phyloP scores from a whole-genome alignment of 2,797 vertebrate genomes.

The Gymnopithys bicolor region DNA sequence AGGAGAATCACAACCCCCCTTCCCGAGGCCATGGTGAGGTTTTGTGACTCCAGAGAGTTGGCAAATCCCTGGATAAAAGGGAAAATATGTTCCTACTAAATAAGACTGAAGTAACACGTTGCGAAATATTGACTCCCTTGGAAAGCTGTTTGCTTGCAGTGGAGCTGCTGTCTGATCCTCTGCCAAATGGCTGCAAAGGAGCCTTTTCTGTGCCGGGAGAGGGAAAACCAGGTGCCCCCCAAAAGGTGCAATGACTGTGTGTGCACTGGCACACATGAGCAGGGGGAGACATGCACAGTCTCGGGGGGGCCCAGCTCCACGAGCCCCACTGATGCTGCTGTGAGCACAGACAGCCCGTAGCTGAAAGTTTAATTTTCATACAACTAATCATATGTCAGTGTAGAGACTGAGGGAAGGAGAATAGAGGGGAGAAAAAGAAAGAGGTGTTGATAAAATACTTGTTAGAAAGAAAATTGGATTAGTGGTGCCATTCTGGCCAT shows the following conservation, averaged over 20 bases:
- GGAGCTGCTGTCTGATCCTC: slow-evolving; percentile 49
- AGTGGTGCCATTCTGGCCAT: slow-evolving; percentile 71
- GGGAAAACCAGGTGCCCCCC: slow-evolving; percentile 23
- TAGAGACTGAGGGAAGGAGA: slow-evolving; percentile 23
- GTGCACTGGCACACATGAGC: background rate
- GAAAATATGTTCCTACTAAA: slow-evolving; percentile 36
- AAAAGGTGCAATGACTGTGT: background rate
- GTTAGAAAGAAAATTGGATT: slow-evolving; percentile 76
- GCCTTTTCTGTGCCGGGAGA: background rate
- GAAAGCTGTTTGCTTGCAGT: slow-evolving; percentile 54
- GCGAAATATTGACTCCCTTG: slow-evolving; percentile 33
- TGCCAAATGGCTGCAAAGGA: slow-evolving; percentile 6
- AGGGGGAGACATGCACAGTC: accelerated
- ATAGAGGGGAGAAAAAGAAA: background rate
- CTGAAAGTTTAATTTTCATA: background rate
- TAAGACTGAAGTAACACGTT: slow-evolving; percentile 30
- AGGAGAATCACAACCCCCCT: background rate
- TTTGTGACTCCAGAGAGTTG: background rate
- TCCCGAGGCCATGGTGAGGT: accelerated
- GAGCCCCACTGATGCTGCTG: accelerated
- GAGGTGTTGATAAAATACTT: slow-evolving; percentile 70
- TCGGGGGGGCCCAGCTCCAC: background rate
- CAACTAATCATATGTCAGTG: background rate
- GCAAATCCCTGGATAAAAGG: slow-evolving; percentile 31
- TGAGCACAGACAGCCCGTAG: background rate